A percentile compares a stretch with the other conserved stretches of the same genome.
Evolutionary conservation across 2,888 invertebrate species (phyloP).

Genomic region (Eulithis testata): DNA sequence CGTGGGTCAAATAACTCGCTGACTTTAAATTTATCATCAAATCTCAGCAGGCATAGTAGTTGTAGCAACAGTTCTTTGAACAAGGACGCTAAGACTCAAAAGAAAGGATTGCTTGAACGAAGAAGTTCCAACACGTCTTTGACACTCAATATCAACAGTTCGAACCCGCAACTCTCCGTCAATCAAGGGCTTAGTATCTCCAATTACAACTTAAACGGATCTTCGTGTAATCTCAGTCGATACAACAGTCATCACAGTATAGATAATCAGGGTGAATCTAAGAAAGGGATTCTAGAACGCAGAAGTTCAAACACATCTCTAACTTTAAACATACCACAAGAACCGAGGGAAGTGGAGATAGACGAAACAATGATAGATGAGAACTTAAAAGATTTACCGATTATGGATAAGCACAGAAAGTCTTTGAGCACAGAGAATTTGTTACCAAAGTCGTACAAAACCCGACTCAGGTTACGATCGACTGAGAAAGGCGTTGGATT

Average conservation of each 20-base stretch:
- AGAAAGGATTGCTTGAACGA: constrained; percentile 91
- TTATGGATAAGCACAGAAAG: constrained; percentile 78
- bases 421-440: constrained; percentile 86
- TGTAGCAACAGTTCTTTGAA: constrained; percentile 84
- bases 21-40: constrained; percentile 89
- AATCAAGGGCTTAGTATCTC: constrained; percentile 79
- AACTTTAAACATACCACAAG: constrained; percentile 85
- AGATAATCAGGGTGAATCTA: constrained; percentile 68
- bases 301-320: constrained; percentile 93
- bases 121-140: constrained; percentile 96
- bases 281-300: constrained; percentile 88
- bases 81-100: constrained; percentile 74
- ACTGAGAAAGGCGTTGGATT: constrained; percentile 66
- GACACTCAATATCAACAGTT: constrained; percentile 88
- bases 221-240: constrained; percentile 77
- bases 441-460: constrained; percentile 79
- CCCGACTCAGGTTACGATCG: constrained; percentile 63
- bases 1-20: constrained; percentile 94
- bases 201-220: constrained; percentile 80
- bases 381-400: constrained; percentile 68
- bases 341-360: constrained; percentile 77
- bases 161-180: constrained; percentile 76
- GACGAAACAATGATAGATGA: constrained; percentile 70
- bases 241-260: constrained; percentile 81
- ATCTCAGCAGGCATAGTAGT: constrained; percentile 83